Evolutionary conservation across 2,113 vertebrate species (phyloP).

Genomic region (Clarias magur): DNA sequence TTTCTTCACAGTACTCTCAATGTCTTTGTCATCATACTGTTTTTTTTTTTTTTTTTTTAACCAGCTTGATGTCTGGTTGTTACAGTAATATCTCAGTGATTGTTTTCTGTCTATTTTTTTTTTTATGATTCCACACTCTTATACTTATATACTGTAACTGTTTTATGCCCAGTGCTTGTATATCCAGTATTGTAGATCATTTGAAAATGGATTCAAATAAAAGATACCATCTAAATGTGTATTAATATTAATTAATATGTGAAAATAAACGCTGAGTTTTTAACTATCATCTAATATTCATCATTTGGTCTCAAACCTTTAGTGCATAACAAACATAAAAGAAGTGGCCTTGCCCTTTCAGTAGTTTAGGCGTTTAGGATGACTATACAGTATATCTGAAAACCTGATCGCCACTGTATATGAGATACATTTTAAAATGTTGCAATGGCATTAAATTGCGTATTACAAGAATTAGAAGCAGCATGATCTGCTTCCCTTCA

Average conservation of each 20-base stretch:
- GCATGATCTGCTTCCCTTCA: neutral
- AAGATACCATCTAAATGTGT: neutral
- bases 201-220: neutral
- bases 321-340: neutral
- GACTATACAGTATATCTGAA: neutral
- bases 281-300: neutral
- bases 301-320: neutral
- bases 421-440: conserved; percentile 9
- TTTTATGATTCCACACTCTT: neutral
- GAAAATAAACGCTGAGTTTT: neutral
- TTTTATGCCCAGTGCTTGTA: neutral
- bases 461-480: conserved; percentile 24
- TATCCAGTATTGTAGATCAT: neutral
- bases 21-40: neutral
- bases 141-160: too few relatives aligned
- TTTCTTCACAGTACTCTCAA: neutral
- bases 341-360: neutral
- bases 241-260: too few relatives aligned
- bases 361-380: neutral
- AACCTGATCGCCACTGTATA: neutral
- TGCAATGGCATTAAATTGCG: conserved; percentile 11
- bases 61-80: neutral
- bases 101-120: neutral
- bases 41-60: neutral
- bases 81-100: neutral